Base-by-base conservation (phyloP, 2,888 invertebrate species). In the Scelioninae gen. 2 region DNA sequence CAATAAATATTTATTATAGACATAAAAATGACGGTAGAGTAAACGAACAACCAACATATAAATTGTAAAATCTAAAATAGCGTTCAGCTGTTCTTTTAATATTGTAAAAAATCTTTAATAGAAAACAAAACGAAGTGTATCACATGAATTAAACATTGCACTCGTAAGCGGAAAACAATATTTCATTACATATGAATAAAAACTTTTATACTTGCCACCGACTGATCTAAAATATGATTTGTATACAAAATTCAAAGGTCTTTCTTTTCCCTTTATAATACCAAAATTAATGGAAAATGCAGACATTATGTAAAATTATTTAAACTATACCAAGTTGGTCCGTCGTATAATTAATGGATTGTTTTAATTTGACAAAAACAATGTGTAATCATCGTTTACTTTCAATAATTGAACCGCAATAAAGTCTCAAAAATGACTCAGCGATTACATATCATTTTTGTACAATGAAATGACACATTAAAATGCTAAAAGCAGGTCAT, bases 1-100 rank as follows among this genome's bases (percentile, higher is more conserved):
- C 64, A 73, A 69, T 73, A 73, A 73, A 73, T 73, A 73, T 73
- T 69, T 73, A 63, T 68, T 73, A 73, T 73, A 63, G 68, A 73
- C 73, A 73, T 73, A 73, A 69, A 73, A 73, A 73, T 68, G 58
- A 63, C 68, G 67, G 60, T 22, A 63, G 55, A 70, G 57, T 73
- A 73, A 73, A 73, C 73, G 69, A 73, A 73, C 58, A 73, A 69
- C 68, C 63, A 68, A 68, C 18, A 31, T 73, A 73, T 73, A 73
- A 73, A 73, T 73, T 73, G 69, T 73, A 69, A 68, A 68, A 68
- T 46, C 50, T 57, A 67, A 73, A 73, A 69, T 46, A 31, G 50
- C 39, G 46, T 55, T 68, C 64, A 69, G 58, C 45, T 68, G 45
- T 50, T 67, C 61, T 63, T 73, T 68, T 68, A 52, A 73, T 69